Evolutionary conservation across 2,113 vertebrate species (phyloP).

Genomic region (Megalops atlanticus): DNA sequence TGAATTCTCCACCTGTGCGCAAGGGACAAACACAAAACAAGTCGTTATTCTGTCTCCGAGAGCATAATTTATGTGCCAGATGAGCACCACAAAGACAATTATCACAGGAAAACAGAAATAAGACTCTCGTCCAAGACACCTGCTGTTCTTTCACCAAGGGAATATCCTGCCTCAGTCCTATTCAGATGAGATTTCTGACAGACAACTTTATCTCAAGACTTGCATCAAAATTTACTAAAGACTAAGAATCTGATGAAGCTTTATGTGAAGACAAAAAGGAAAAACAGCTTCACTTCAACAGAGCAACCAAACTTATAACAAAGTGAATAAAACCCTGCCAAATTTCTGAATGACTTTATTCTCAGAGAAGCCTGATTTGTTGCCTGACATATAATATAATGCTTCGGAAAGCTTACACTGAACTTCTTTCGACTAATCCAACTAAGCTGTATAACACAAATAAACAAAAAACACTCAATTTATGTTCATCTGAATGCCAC

Average conservation of each 20-base stretch:
- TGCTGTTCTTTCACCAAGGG: background rate
- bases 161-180: background rate
- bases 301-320: background rate
- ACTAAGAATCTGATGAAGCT: background rate
- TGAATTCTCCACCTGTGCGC: slow-evolving; percentile 81
- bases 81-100: background rate
- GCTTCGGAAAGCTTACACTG: background rate
- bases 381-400: background rate
- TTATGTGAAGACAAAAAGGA: slow-evolving; percentile 12
- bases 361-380: background rate
- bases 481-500: background rate
- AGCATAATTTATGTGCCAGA: slow-evolving; percentile 4
- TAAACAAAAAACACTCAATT: background rate
- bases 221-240: background rate
- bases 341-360: background rate
- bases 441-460: background rate
- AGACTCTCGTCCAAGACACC: background rate
- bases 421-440: background rate
- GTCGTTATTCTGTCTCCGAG: background rate
- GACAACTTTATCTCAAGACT: background rate
- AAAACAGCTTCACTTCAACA: background rate
- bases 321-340: background rate
- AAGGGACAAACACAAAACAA: background rate
- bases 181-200: background rate
- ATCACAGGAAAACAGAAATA: background rate